Evolutionary conservation across 2,113 vertebrate genomes (phyloP), one percentile per base, ranked within the genome.

Genomic region (Mustelus asterias): DNA sequence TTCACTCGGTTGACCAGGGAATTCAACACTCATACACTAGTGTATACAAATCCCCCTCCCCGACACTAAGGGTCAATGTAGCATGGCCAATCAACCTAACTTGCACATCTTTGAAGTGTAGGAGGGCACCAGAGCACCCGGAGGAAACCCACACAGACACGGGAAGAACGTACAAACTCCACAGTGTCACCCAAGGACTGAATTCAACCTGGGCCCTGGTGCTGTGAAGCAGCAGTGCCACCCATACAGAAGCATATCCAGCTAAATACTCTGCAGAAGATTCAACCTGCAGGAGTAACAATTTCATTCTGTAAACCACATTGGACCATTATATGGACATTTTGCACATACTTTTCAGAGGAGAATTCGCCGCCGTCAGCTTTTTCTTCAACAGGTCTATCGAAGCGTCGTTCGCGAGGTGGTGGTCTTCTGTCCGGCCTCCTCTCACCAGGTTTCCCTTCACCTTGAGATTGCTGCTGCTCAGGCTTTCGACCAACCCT

Each of bases 351-450:
- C 99, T 99, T 99, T 95, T 99, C 99, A 96, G 99, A 98, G 13
- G 99, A 99, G 97, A 99, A 99, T 95, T 99, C 99, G 89, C 98
- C 99, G 90, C 98, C 98, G 97, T 99, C 99, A 3, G 98, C 98
- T 96, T 99, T 99, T 89, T 99, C 99, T 65, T 98, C 98, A 44
- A 98, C 96, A n/a, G 99, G 98, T 96, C 98, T 99, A 76, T 99
- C 99, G 11, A 98, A 98, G 96, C 99, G 98, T 26, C 99, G 98
- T 97, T 99, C 99, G 0, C 99, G 98, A 18, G 99, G 99, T 94
- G 99, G 94, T 95, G 94, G 98, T 97, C 99, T 98, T 97, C 99
- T 98, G 96, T 99, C 99, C 9, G 98, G 97, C 0, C 99, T 98
- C 97, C 98, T 98, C 97, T 99, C 99, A 97, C 98, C 97, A 72